These are phyloP conservation scores for Heliopora coerulea DNA, from an alignment of 92 coral and sea anemone genomes.

Conservation along the genomic window DNA sequence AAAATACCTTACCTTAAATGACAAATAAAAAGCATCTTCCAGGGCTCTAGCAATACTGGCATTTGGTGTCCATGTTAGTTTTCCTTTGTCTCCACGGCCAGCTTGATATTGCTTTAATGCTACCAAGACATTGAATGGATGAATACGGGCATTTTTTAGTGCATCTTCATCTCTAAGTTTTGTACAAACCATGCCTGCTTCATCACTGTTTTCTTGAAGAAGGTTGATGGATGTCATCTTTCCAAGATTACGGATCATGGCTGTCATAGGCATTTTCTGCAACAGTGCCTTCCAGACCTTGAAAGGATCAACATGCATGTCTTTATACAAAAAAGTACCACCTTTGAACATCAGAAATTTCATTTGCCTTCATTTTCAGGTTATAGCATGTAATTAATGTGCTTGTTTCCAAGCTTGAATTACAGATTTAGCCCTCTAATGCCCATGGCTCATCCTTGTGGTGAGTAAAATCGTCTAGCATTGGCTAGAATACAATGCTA, in stretches of 20 bases:
- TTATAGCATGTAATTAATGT: too few relatives aligned
- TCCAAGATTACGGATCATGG: slow-evolving; percentile 96
- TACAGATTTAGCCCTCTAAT: too few relatives aligned
- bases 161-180: slow-evolving; percentile 48
- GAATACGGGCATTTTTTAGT: slow-evolving; percentile 77
- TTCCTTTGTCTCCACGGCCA: slow-evolving; percentile 92
- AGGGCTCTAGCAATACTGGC: slow-evolving; percentile 63
- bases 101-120: slow-evolving; percentile 79
- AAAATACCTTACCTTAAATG: slow-evolving; percentile 70
- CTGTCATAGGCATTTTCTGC: slow-evolving; percentile 96
- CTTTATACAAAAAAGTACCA: not conserved
- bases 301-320: not conserved
- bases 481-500: too few relatives aligned
- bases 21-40: slow-evolving; percentile 82
- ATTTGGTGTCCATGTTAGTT: slow-evolving; percentile 75
- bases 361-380: too few relatives aligned
- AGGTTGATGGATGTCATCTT: slow-evolving; percentile 83
- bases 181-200: slow-evolving; percentile 55
- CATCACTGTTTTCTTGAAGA: slow-evolving; percentile 63
- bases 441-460: too few relatives aligned
- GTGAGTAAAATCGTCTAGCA: too few relatives aligned
- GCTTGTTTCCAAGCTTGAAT: too few relatives aligned
- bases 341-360: too few relatives aligned
- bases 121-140: slow-evolving; percentile 79
- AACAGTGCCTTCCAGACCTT: slow-evolving; percentile 91